phyloP scores from a whole-genome alignment of 2,797 vertebrate genomes.

The Cossypha niveicapilla region DNA sequence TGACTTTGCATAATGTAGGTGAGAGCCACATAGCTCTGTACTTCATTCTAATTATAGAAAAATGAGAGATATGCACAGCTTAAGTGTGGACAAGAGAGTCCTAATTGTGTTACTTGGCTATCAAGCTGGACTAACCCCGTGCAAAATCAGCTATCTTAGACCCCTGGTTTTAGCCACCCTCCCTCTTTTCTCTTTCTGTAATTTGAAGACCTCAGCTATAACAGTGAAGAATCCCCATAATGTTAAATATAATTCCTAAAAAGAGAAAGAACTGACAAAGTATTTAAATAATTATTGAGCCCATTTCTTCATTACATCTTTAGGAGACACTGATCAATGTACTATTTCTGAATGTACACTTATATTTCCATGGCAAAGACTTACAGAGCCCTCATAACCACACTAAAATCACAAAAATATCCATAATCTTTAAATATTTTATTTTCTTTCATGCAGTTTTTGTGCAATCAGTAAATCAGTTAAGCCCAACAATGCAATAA shows the following conservation, averaged over 20 bases:
- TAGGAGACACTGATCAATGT: not conserved
- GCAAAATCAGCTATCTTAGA: not conserved
- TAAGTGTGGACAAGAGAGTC: not conserved
- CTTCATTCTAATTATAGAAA: conserved; percentile 38
- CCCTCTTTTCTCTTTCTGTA: not conserved
- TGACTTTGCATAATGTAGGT: not conserved
- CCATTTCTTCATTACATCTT: not conserved
- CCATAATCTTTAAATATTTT: not conserved
- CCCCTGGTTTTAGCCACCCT: not conserved
- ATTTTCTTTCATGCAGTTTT: not conserved
- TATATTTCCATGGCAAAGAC: not conserved
- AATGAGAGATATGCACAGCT: not conserved
- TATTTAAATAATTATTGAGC: not conserved
- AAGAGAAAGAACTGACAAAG: not conserved
- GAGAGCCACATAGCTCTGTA: not conserved
- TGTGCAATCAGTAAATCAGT: not conserved
- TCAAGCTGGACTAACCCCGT: not conserved
- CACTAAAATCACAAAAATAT: not conserved
- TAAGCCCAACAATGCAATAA: not conserved
- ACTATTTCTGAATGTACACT: not conserved
- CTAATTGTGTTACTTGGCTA: conserved; percentile 13
- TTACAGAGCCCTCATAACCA: not conserved
- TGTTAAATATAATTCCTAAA: not conserved
- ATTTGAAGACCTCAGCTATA: not conserved
- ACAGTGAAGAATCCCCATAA: not conserved